Base-by-base conservation (phyloP, 2,888 invertebrate genomes). In the Ochlodes sylvanus region DNA sequence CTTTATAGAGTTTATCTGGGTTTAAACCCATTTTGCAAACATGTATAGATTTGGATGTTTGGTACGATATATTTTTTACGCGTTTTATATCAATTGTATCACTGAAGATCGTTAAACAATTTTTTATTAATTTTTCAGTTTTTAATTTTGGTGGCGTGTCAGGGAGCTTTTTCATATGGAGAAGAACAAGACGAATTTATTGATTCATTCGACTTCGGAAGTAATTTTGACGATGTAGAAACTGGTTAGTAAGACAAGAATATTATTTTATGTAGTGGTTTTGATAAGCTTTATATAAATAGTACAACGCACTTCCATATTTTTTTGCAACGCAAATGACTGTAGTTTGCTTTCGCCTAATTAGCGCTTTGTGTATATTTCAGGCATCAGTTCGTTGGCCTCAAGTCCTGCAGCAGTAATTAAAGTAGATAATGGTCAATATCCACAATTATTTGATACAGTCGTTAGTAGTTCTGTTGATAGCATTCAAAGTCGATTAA, bases 141-240 rank as follows among this genome's bases (percentile, higher is more conserved):
- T 75, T 79, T 93, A 75, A 77, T 91, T 77, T 89, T 84, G 87
- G 83, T 90, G 79, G 80, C 89, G 79, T 88, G 86, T 83, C 86
- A 86, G 73, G 88, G 84, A 81, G 87, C 89, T 73, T 75, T 85
- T 73, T 78, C 84, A 70, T 81, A 76, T 73, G 86, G 87, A 75
- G 86, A 86, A 73, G 76, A 81, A 56, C 83, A 87, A 71, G 83
- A 84, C 73, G 94, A 92, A 74, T 94, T 93, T 76, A 93, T 94
- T 27, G 88, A 92, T 71, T 93, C 94, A 14, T 84, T 94, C 78
- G 94, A 95, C 82, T 95, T 94, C 77, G 88, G 90, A 10, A 86
- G 93, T n/a, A 87, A 95, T 77, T 94, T 94, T 72, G 84, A 88
- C 63, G 83, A 90, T 63, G 88, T 86, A 70, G 84, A 86, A 74